Evolutionary conservation across 2,797 vertebrate genomes (phyloP).

Genomic region (Brachyalestes nurse): DNA sequence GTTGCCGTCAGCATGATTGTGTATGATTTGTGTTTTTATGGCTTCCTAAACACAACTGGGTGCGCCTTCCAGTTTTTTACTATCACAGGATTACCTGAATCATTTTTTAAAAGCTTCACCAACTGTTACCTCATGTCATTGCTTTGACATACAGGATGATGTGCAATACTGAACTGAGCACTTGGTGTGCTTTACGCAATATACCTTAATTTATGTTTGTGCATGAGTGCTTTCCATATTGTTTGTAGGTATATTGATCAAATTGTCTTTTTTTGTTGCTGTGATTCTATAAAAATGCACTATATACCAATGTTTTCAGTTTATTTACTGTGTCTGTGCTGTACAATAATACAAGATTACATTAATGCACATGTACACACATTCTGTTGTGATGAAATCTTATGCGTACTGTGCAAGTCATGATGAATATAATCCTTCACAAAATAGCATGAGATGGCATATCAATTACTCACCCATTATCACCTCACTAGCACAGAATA

Average conservation of each 20-base stretch:
- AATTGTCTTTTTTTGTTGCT: slow-evolving; percentile 6
- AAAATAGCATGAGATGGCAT: too few relatives aligned
- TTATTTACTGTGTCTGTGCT: background rate
- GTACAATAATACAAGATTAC: too few relatives aligned
- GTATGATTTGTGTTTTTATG: background rate
- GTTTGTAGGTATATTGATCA: background rate
- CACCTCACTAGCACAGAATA: too few relatives aligned
- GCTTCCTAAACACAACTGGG: background rate
- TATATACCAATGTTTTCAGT: background rate
- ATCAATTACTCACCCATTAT: too few relatives aligned
- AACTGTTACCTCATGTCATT: slow-evolving; percentile 73
- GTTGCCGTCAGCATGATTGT: background rate
- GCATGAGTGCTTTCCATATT: slow-evolving; percentile 5
- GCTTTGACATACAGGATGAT: slow-evolving; percentile 62
- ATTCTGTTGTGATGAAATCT: too few relatives aligned
- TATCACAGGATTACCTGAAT: slow-evolving; percentile 21
- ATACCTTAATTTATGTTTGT: background rate
- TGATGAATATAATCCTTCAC: too few relatives aligned
- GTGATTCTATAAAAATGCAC: background rate
- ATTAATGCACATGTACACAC: too few relatives aligned
- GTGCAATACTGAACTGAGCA: slow-evolving; percentile 84
- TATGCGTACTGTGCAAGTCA: too few relatives aligned
- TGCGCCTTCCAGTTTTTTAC: slow-evolving; percentile 3
- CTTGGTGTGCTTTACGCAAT: slow-evolving; percentile 40
- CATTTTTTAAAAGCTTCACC: slow-evolving; percentile 48